Percentiles rank a stretch among this genome's conserved stretches.
Conservation (phyloP, 2,113 vertebrate species). For the Rhodinocichla rosea region DNA sequence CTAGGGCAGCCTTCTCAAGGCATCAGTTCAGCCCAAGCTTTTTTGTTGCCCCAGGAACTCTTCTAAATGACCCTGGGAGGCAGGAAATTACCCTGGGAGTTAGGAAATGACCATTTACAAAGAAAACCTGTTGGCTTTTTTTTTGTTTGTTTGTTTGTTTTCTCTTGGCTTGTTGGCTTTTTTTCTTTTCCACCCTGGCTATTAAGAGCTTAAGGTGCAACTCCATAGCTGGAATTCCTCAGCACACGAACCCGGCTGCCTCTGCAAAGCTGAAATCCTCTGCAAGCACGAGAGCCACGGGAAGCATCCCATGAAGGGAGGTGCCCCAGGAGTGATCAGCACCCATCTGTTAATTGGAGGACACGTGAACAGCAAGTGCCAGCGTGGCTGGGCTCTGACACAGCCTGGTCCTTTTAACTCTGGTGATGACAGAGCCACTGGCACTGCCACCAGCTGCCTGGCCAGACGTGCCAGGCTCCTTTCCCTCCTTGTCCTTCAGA, state of each 20-base stretch:
- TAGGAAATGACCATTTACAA: neutral
- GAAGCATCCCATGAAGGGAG: neutral
- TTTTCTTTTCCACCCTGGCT: neutral
- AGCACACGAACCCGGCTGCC: accelerated
- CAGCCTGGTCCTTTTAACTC: neutral
- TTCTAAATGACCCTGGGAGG: neutral
- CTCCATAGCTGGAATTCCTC: neutral
- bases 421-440: neutral
- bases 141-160: neutral
- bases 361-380: neutral
- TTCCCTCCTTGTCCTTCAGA: accelerated
- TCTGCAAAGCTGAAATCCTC: neutral
- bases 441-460: neutral
- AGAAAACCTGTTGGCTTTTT: neutral
- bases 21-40: neutral
- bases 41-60: neutral
- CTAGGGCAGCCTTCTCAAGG: neutral
- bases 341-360: neutral
- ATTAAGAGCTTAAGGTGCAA: neutral
- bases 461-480: neutral
- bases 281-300: neutral
- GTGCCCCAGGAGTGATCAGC: neutral
- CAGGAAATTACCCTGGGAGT: neutral
- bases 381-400: neutral
- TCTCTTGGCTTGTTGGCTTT: neutral